Conservation (phyloP, 1,140 invertebrate species). For the Tetragonula clypearis region DNA sequence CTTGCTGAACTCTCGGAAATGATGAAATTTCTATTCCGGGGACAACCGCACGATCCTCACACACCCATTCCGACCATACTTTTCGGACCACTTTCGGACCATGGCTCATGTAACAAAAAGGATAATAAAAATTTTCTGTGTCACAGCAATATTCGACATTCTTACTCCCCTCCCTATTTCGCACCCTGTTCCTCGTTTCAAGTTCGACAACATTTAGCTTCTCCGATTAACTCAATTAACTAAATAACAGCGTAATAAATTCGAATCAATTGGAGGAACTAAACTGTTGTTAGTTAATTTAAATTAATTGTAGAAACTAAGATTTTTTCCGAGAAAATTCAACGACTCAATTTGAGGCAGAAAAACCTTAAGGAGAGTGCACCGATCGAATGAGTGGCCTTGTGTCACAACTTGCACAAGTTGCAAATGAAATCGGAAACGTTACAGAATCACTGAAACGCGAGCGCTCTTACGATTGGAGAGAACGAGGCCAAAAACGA, state of each 20-base stretch:
- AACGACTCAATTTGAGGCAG: background rate
- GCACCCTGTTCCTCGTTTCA: background rate
- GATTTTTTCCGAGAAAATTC: too few species aligned
- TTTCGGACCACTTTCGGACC: constrained; percentile 79
- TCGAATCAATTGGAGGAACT: too few species aligned
- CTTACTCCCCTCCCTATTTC: background rate
- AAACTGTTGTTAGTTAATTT: too few species aligned
- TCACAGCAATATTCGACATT: constrained; percentile 74
- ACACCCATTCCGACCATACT: constrained; percentile 81
- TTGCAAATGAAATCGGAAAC: background rate
- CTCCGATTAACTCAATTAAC: too few species aligned
- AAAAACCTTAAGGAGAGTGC: background rate
- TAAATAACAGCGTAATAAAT: too few species aligned
- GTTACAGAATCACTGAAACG: background rate
- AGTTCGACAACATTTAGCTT: background rate
- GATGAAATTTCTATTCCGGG: constrained; percentile 72
- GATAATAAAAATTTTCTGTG: constrained; percentile 80
- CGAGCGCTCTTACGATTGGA: background rate
- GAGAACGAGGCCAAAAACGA: background rate
- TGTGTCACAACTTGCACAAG: background rate
- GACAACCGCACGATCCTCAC: constrained; percentile 81
- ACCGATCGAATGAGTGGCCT: background rate
- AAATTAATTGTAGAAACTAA: too few species aligned
- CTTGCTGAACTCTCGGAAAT: constrained; percentile 76
- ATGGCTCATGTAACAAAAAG: constrained; percentile 80